Evolutionary conservation across 1,140 invertebrate species (phyloP), one percentile per base, ranked within the genome.

Genomic region (Rhopalosiphum padi): DNA sequence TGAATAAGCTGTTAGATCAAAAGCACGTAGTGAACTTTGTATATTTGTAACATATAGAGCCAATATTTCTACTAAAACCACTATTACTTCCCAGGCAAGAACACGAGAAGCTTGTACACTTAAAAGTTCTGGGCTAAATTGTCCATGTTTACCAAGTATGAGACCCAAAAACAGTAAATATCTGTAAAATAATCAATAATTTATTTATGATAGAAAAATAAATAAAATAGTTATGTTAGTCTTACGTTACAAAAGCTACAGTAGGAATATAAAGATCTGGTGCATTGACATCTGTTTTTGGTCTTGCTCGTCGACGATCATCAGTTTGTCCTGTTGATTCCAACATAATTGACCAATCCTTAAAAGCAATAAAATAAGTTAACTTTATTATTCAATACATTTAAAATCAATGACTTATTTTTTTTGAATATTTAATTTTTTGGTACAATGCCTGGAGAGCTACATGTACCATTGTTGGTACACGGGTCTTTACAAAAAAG

Each of bases 241-340:
- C 82, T 35, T 93, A 93, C 91, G 91, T 93, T 41, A 93, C 48
- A 85, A 93, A 93, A n/a, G 82, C 21, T 30, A 93, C 82, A 41
- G 91, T 93, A 41, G 91, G 91, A 86, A 93, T 93, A n/a, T 93
- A 93, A 2, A 93, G 22, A 86, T 93, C 91, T 30, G 91, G 91
- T 22, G 91, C 82, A 85, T 93, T 93, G 5, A 93, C 8, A 86
- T 93, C 82, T 37, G 48, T 41, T 68, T 86, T 93, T 25, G 91
- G 48, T 30, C 35, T 83, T 23, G 82, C 48, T 21, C 82, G 48
- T 83, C 35, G 68, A 51, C 68, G 68, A 41, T 51, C n/a, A 35
- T 51, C 77, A 9, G 22, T 55, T 85, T 83, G 43, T 0, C 43
- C 48, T 3, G 46, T 55, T 51, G 82, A 25, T 85, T 93, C 91